phyloP scores from a whole-genome alignment of 2,797 vertebrate genomes.

The Prunella strophiata region DNA sequence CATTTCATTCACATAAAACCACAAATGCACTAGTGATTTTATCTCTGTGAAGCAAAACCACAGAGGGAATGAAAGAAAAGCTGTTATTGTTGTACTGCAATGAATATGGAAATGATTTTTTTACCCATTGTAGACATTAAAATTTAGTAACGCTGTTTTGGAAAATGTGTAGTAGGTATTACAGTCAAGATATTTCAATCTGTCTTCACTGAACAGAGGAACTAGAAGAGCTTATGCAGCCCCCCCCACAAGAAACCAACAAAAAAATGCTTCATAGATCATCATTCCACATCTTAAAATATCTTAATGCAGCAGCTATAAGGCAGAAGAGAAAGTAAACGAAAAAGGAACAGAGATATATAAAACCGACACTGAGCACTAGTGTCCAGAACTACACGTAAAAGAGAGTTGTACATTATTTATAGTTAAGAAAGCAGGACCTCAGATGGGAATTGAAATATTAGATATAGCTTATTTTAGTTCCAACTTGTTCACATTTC shows the following conservation, averaged over 20 bases:
- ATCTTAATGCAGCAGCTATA: not conserved
- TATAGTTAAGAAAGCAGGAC: not conserved
- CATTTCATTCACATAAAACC: constrained; percentile 6
- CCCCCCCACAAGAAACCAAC: not conserved
- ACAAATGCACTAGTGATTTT: constrained; percentile 1
- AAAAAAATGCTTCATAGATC: not conserved
- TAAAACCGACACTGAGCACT: not conserved
- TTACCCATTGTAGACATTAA: not conserved
- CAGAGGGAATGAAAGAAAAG: not conserved
- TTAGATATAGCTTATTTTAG: not conserved
- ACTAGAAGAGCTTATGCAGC: not conserved
- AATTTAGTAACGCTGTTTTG: not conserved
- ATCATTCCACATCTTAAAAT: not conserved
- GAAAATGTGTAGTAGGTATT: not conserved
- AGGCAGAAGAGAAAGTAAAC: not conserved
- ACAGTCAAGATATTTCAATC: not conserved
- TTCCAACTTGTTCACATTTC: constrained; percentile 10
- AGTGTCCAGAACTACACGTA: not conserved
- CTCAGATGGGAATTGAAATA: constrained; percentile 45
- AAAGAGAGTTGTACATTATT: constrained; percentile 40
- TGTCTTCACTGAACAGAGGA: not conserved
- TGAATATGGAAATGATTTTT: not conserved
- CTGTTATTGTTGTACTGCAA: not conserved
- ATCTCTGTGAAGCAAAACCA: not conserved
- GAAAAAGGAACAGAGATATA: not conserved